phyloP scores from a whole-genome alignment of 23 tunicate species.

The Botrylloides violaceus region DNA sequence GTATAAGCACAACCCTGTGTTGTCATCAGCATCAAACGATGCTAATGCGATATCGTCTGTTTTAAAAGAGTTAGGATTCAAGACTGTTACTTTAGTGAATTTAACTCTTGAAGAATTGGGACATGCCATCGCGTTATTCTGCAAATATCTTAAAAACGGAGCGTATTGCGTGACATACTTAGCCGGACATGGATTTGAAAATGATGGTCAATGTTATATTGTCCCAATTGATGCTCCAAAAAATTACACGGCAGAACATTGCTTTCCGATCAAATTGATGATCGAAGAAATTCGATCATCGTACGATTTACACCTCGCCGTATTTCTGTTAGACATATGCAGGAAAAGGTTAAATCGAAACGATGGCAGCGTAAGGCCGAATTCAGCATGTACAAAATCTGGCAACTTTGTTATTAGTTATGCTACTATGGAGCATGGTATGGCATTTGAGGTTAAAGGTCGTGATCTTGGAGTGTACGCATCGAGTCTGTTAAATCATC shows the following conservation, averaged over 20 bases:
- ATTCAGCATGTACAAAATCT: background rate
- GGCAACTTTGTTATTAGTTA: constrained; percentile 23
- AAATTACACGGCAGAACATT: constrained; percentile 19
- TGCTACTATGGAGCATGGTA: constrained; percentile 24
- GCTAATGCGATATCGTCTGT: constrained; percentile 24
- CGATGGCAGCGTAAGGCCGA: background rate
- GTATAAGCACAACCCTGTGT: constrained; percentile 31
- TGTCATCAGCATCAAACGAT: constrained; percentile 49
- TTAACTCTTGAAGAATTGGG: constrained; percentile 40
- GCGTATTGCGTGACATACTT: constrained; percentile 79
- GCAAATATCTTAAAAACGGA: constrained; percentile 27
- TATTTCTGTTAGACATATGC: constrained; percentile 56
- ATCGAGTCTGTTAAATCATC: constrained; percentile 6
- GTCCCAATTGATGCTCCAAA: constrained; percentile 68
- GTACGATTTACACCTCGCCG: constrained; percentile 33
- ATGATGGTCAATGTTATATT: constrained; percentile 57
- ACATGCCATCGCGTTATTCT: constrained; percentile 34
- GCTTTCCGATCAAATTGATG: constrained; percentile 32
- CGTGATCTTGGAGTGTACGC: constrained; percentile 9
- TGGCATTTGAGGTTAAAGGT: constrained; percentile 28
- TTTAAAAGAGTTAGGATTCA: constrained; percentile 54
- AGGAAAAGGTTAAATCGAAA: constrained; percentile 28
- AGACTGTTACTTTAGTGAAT: constrained; percentile 52
- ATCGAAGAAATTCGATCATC: constrained; percentile 43
- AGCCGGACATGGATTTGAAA: constrained; percentile 85